Evolutionary conservation across 2,113 vertebrate genomes (phyloP).

Genomic region (Rhabdornis inornatus): DNA sequence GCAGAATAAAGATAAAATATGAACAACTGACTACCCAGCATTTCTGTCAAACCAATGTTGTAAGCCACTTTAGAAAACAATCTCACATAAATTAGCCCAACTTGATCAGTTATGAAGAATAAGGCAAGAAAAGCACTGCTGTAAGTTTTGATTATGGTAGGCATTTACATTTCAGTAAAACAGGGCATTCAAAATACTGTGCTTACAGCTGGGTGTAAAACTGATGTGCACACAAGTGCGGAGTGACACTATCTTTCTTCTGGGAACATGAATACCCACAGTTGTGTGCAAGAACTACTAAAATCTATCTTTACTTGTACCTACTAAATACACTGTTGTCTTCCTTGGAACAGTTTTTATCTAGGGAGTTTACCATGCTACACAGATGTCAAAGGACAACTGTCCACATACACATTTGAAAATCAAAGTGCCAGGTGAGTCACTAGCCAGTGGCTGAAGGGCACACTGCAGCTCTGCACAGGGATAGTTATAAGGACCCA

Average conservation of each 20-base stretch:
- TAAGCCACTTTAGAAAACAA: slow-evolving; percentile 38
- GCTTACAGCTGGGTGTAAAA: background rate
- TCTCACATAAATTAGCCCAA: slow-evolving; percentile 56
- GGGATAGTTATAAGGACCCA: background rate
- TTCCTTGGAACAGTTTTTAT: background rate
- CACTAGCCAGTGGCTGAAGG: background rate
- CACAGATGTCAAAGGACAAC: background rate
- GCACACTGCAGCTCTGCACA: background rate
- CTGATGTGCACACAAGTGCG: background rate
- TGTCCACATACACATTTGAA: background rate
- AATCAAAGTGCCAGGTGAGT: background rate
- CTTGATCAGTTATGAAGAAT: slow-evolving; percentile 36
- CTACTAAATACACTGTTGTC: background rate
- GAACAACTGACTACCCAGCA: slow-evolving; percentile 33
- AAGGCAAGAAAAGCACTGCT: background rate
- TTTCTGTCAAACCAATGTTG: slow-evolving; percentile 57
- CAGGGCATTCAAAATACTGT: background rate
- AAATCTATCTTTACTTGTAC: background rate
- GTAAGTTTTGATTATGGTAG: slow-evolving; percentile 10
- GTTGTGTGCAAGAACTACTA: background rate
- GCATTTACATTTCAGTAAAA: slow-evolving; percentile 30
- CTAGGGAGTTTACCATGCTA: background rate
- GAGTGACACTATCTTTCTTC: background rate
- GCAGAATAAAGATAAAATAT: slow-evolving; percentile 54
- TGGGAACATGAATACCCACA: background rate